phyloP scores from a whole-genome alignment of 2,797 vertebrate species.

The Vipera ursinii region DNA sequence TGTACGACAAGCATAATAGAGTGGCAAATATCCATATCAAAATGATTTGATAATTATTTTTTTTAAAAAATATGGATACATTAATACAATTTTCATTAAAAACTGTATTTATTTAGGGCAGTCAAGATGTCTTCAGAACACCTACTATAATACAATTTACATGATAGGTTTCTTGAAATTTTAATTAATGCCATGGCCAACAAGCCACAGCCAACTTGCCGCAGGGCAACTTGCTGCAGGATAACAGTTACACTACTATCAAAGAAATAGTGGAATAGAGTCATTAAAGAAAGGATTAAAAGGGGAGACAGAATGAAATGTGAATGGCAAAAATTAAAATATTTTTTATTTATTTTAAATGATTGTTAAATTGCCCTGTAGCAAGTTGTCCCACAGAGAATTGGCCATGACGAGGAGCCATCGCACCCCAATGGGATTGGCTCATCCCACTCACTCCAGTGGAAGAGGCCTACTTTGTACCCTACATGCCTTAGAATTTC shows the following conservation, averaged over 20 bases:
- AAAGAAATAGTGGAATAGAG: not conserved
- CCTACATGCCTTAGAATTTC: no score
- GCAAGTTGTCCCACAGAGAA: not conserved
- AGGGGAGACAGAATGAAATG: not conserved
- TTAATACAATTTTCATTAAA: slow-evolving; percentile 3
- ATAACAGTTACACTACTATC: not conserved
- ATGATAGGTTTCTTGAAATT: not conserved
- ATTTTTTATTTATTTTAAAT: not conserved
- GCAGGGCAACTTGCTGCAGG: not conserved
- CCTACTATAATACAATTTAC: not conserved
- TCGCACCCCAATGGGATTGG: no score
- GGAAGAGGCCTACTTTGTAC: no score
- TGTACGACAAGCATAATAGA: not conserved
- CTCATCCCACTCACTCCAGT: no score
- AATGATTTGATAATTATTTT: slow-evolving; percentile 21
- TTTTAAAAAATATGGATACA: not conserved
- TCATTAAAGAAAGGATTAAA: not conserved
- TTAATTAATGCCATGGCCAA: not conserved
- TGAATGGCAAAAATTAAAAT: not conserved
- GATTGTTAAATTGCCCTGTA: not conserved
- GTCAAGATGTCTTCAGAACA: not conserved
- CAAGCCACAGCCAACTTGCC: not conserved
- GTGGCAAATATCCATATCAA: not conserved
- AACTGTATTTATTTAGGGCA: not conserved
- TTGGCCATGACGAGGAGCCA: no score